Conservation (phyloP, 1,140 invertebrate genomes). For the Orchestia grillus region DNA sequence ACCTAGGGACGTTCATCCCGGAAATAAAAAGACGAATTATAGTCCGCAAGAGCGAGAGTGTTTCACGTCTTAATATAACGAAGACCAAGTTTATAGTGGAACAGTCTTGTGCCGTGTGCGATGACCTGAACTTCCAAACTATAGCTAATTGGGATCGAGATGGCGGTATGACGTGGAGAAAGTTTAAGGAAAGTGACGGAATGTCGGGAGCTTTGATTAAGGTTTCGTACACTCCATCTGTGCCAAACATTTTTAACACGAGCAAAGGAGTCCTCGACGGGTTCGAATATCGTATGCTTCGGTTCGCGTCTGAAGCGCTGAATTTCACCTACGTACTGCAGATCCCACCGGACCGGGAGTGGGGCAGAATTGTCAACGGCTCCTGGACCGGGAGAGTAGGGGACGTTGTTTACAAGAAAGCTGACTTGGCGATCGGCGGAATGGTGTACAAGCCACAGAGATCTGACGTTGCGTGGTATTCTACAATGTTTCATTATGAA, state of each 20-base stretch:
- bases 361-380: slow-evolving; percentile 62
- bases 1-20: slow-evolving; percentile 64
- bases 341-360: slow-evolving; percentile 60
- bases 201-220: slow-evolving; percentile 58
- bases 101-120: slow-evolving; percentile 56
- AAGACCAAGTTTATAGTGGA: slow-evolving; percentile 57
- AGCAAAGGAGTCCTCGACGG: slow-evolving; percentile 57
- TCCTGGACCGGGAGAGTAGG: slow-evolving; percentile 66
- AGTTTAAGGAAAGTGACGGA: neutral
- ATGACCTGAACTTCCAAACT: slow-evolving; percentile 14
- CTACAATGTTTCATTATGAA: slow-evolving; percentile 63
- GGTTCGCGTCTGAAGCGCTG: slow-evolving; percentile 61
- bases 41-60: slow-evolving; percentile 39
- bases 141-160: slow-evolving; percentile 59
- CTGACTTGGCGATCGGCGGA: slow-evolving; percentile 63
- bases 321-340: slow-evolving; percentile 62
- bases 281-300: slow-evolving; percentile 62
- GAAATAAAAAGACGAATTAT: slow-evolving; percentile 59
- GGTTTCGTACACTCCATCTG: slow-evolving; percentile 62
- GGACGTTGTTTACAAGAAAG: slow-evolving; percentile 54
- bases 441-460: slow-evolving; percentile 62
- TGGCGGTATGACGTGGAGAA: slow-evolving; percentile 58
- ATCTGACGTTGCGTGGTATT: slow-evolving; percentile 57
- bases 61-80: neutral
- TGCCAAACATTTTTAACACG: slow-evolving; percentile 62